Conservation (phyloP, 2,113 vertebrate species). For the Sus scrofa region DNA sequence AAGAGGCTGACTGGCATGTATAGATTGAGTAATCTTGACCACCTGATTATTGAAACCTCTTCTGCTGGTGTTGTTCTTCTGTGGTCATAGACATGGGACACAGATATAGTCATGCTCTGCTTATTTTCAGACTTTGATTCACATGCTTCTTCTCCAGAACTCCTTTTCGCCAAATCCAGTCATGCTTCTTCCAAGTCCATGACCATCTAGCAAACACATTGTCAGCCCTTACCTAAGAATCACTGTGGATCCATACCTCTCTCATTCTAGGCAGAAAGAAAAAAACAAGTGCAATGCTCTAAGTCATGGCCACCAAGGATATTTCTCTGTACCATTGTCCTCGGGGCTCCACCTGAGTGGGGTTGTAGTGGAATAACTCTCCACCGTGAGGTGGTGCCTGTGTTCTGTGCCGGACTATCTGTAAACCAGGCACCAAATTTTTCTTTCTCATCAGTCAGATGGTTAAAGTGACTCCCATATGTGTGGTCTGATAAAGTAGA, state of each 20-base stretch:
- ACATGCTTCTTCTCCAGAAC: not conserved
- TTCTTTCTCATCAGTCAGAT: not conserved
- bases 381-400: not conserved
- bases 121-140: not conserved
- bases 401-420: not conserved
- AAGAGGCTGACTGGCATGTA: not conserved
- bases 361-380: not conserved
- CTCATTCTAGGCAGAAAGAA: not conserved
- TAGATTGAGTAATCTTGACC: not conserved
- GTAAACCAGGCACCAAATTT: not conserved
- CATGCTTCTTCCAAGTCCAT: not conserved
- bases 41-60: not conserved
- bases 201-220: not conserved
- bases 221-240: not conserved
- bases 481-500: not conserved
- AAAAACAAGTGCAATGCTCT: not conserved
- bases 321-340: not conserved
- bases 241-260: not conserved
- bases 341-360: too few relatives aligned
- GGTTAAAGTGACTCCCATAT: not conserved
- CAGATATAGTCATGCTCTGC: not conserved
- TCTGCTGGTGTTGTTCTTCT: not conserved
- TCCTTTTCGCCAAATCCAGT: not conserved
- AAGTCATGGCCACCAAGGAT: not conserved
- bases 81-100: not conserved